A percentile compares a stretch with the other conserved stretches of the same genome.
These are phyloP conservation scores for Cheilosia soror DNA, from an alignment of 2,888 invertebrate genomes.

Conservation along the genomic window DNA sequence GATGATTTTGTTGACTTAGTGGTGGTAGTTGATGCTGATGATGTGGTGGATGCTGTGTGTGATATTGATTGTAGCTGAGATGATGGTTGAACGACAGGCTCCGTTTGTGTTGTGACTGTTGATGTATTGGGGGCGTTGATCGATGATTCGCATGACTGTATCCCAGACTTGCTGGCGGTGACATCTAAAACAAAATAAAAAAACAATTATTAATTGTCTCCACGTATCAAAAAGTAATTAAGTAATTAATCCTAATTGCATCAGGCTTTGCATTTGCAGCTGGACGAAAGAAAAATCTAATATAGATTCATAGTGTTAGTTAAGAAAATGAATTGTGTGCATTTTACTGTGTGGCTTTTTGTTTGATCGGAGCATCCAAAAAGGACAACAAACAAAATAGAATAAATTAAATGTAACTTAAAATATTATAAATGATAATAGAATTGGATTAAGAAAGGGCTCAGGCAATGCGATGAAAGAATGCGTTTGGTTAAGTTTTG, in stretches of 20 bases:
- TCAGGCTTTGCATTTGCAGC: constrained; percentile 70
- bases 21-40: constrained; percentile 85
- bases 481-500: constrained; percentile 72
- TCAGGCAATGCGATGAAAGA: constrained; percentile 79
- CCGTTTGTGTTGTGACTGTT: constrained; percentile 87
- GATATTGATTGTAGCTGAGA: constrained; percentile 88
- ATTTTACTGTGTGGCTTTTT: constrained; percentile 62
- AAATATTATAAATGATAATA: constrained; percentile 63
- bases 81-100: constrained; percentile 89
- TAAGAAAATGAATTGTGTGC: constrained; percentile 65
- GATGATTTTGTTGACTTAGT: constrained; percentile 87
- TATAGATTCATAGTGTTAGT: constrained; percentile 65
- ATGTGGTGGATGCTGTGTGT: constrained; percentile 85
- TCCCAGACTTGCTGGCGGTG: constrained; percentile 84
- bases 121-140: constrained; percentile 85
- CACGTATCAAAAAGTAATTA: constrained; percentile 1
- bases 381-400: constrained; percentile 61
- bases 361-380: constrained; percentile 65
- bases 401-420: constrained; percentile 46
- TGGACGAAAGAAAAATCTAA: constrained; percentile 40
- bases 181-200: constrained; percentile 85
- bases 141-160: constrained; percentile 80
- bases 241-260: constrained; percentile 55
- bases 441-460: constrained; percentile 76
- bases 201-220: constrained; percentile 11